phyloP scores from a whole-genome alignment of 1,140 invertebrate species.

The Drosophila athabasca region DNA sequence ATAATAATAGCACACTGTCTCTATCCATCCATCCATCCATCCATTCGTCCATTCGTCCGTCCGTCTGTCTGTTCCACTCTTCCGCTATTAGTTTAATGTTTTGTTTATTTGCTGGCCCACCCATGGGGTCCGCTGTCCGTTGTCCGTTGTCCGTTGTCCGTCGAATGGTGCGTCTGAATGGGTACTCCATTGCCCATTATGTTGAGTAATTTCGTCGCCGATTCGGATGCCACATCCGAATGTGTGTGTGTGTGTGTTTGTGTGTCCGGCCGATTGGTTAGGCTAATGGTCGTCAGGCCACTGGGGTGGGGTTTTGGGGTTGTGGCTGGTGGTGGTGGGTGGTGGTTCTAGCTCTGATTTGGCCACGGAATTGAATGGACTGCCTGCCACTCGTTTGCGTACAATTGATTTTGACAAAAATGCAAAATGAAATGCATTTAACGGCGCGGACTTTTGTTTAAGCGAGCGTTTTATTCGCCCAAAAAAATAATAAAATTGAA shows the following conservation, averaged over 20 bases:
- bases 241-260: background rate
- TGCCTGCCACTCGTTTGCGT: no score
- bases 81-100: slow-evolving; percentile 81
- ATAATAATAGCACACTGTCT: slow-evolving; percentile 36
- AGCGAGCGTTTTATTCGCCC: no score
- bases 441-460: no score
- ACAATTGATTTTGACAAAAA: no score
- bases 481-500: no score
- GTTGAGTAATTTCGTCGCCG: slow-evolving; percentile 74
- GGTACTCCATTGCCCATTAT: slow-evolving; percentile 75
- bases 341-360: slow-evolving; percentile 13
- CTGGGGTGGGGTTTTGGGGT: slow-evolving; percentile 12
- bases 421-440: no score
- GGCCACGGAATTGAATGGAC: no score
- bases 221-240: slow-evolving; percentile 28
- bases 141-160: slow-evolving; percentile 11
- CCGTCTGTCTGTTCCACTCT: slow-evolving; percentile 4
- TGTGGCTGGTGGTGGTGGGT: background rate
- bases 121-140: slow-evolving; percentile 32
- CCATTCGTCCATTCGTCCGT: background rate
- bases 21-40: slow-evolving; percentile 4
- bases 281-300: slow-evolving; percentile 53
- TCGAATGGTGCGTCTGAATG: slow-evolving; percentile 73
- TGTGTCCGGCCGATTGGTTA: slow-evolving; percentile 60
- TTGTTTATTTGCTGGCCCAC: slow-evolving; percentile 70